Evolutionary conservation across 1,140 invertebrate species (phyloP).

Genomic region (Globodera rostochiensis): DNA sequence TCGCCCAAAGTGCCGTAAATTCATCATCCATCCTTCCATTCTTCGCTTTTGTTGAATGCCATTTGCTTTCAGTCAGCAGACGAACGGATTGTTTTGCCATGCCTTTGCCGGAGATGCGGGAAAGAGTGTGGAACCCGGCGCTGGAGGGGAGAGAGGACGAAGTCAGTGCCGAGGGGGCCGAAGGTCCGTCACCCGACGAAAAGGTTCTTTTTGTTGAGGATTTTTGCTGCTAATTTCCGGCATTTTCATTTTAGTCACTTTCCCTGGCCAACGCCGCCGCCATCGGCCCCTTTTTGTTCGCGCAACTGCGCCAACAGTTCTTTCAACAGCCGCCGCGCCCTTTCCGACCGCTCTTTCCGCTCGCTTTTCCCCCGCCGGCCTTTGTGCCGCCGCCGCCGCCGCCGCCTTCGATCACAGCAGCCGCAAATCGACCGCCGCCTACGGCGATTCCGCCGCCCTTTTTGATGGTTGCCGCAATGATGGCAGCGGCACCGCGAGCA

Average conservation of each 20-base stretch:
- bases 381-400: background rate
- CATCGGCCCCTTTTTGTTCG: conserved; percentile 1
- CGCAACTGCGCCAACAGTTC: conserved; percentile 2
- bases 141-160: background rate
- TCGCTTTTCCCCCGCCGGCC: background rate
- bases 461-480: background rate
- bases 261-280: background rate
- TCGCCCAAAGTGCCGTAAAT: background rate
- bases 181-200: background rate
- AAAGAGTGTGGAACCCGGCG: background rate
- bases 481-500: background rate
- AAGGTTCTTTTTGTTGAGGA: background rate
- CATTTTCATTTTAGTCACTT: background rate
- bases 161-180: background rate
- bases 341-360: background rate
- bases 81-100: background rate
- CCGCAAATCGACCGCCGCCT: background rate
- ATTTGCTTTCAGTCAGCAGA: background rate
- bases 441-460: background rate
- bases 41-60: background rate
- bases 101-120: background rate
- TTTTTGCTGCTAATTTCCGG: no score
- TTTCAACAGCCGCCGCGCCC: background rate
- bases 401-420: background rate
- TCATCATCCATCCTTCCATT: background rate